These are phyloP conservation scores for Amniataba percoides DNA, from an alignment of 2,797 vertebrate genomes.

Conservation along the genomic window DNA sequence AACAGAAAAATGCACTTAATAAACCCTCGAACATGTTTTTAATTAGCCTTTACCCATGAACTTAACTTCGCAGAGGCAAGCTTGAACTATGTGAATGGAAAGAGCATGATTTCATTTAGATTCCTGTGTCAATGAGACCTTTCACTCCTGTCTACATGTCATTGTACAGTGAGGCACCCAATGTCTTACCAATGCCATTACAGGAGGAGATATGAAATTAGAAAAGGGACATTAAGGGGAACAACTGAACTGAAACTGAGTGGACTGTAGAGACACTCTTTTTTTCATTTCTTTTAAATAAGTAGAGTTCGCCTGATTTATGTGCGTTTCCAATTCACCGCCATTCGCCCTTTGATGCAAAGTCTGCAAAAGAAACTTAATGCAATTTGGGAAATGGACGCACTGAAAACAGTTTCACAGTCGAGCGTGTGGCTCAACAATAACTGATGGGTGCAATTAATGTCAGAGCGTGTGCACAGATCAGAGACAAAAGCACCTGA, in stretches of 20 bases:
- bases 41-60: slow-evolving; percentile 12
- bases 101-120: not conserved
- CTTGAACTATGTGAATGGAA: not conserved
- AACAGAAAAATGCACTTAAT: slow-evolving; percentile 31
- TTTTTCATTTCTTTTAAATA: not conserved
- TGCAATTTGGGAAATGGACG: slow-evolving; percentile 18
- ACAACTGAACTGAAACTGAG: not conserved
- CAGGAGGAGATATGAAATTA: not conserved
- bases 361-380: slow-evolving; percentile 4
- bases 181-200: not conserved
- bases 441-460: slow-evolving; percentile 64
- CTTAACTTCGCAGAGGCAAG: slow-evolving; percentile 8
- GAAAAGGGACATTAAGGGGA: not conserved
- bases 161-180: not conserved
- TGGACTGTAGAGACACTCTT: not conserved
- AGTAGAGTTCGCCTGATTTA: not conserved
- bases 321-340: not conserved
- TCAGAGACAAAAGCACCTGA: slow-evolving; percentile 64
- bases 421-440: slow-evolving; percentile 29
- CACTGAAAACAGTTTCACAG: slow-evolving; percentile 25
- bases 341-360: not conserved
- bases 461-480: slow-evolving; percentile 48
- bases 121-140: not conserved
- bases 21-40: slow-evolving; percentile 27
- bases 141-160: not conserved